phyloP scores from a whole-genome alignment of 2,888 invertebrate species.

The Pammene aurita region DNA sequence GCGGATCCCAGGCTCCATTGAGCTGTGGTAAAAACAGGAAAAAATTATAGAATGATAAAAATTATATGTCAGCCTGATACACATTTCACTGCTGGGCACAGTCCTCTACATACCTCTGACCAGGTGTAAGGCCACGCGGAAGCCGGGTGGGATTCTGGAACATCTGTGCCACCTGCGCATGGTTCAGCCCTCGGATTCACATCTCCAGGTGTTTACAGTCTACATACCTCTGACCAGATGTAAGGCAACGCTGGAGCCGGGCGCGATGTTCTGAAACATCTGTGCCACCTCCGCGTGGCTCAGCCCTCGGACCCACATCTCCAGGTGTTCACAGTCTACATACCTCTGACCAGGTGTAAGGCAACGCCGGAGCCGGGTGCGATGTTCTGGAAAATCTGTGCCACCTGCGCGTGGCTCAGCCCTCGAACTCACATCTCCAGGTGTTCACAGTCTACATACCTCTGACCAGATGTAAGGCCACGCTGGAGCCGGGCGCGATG shows the following conservation, averaged over 20 bases:
- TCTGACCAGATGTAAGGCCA: conserved; percentile 94
- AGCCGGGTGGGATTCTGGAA: conserved; percentile 96
- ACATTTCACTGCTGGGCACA: too few species aligned
- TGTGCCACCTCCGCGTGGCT: conserved; percentile 97
- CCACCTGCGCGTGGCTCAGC: conserved; percentile 96
- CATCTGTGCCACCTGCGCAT: conserved; percentile 96
- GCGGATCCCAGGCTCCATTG: too few species aligned
- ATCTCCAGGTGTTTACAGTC: too few species aligned
- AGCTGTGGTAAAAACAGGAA: too few species aligned
- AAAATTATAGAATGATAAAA: too few species aligned
- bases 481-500: conserved; percentile 93
- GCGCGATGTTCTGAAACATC: conserved; percentile 96
- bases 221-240: conserved; percentile 93
- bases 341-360: conserved; percentile 94
- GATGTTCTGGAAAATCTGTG: conserved; percentile 97
- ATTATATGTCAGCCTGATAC: too few species aligned
- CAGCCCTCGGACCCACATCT: conserved; percentile 96
- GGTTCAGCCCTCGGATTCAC: conserved; percentile 97
- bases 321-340: conserved; percentile 86
- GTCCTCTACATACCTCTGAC: conserved; percentile 91
- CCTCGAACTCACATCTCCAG: too few species aligned
- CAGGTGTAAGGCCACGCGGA: conserved; percentile 93
- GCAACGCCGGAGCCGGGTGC: conserved; percentile 93
- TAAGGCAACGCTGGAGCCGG: conserved; percentile 93
- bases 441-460: too few species aligned